Base-by-base conservation (phyloP, 2,888 invertebrate genomes). In the Eulithis prunata region DNA sequence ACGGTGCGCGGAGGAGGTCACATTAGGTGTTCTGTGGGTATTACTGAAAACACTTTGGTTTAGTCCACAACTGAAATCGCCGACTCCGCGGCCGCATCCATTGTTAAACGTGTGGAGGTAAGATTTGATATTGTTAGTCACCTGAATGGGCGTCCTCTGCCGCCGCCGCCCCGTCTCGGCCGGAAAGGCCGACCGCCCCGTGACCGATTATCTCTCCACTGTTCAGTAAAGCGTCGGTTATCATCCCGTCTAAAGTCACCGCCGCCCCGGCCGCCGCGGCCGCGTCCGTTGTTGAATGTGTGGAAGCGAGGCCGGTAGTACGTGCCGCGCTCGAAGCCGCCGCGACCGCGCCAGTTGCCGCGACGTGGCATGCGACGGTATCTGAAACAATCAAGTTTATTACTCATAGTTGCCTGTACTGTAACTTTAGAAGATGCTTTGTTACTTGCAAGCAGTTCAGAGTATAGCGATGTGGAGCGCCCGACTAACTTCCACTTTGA, bases 251-350 rank as follows among this genome's bases (percentile, higher is more conserved):
- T 75, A 85, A 93, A 92, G 84, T 92, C 93, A 0, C 81, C 83
- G 45, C 91, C 88, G 68, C 91, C 88, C 66, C 90, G 78, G 75
- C 94, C 81, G n/a, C 94, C 85, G 62, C 82, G 80, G 2, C 93
- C 90, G 3, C 94, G 94, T 59, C 95, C 94, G 47, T 94, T 93
- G 82, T 94, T 94, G 87, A 94, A 95, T 21, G 94, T 94, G 82
- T 96, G 96, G 94, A 96, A 96, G 70, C 96, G 94, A 0, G 96
- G 96, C 75, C 96, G 95, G 90, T 96, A 96, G 87, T 96, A 96
- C 0, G 96, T 96, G 71, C 96, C 96, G 62, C 96, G 94, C 81
- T 96, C 96, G 84, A 94, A 96, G 21, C 94, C 94, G 60, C 94
- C 94, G 58, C 94, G 93, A 0, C 94, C 93, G 78, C 93, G 92